These are phyloP conservation scores for Atherinosoma microstoma DNA, from an alignment of 2,797 vertebrate genomes.

Conservation along the genomic window DNA sequence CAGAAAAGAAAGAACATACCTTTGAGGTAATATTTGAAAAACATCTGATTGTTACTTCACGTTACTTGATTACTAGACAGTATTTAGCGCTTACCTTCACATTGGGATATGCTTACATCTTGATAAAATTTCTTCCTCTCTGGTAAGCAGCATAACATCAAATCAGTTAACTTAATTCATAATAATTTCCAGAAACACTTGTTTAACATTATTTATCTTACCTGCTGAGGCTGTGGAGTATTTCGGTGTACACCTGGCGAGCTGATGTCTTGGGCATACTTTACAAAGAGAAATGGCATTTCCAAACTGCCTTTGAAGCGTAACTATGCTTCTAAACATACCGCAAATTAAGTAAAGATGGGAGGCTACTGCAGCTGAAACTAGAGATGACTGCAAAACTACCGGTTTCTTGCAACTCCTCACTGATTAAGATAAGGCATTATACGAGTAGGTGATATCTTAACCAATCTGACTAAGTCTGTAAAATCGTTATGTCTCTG, in stretches of 20 bases:
- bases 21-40: not conserved
- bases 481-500: not conserved
- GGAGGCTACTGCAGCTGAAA: conserved; percentile 15
- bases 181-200: not conserved
- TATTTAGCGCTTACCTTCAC: conserved; percentile 87
- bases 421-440: conserved; percentile 10
- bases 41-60: not conserved
- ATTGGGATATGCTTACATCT: conserved; percentile 92
- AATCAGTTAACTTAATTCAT: not conserved
- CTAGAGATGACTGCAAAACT: conserved; percentile 2
- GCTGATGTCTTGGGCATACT: conserved; percentile 37
- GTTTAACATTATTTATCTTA: conserved; percentile 35
- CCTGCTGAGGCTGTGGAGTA: conserved; percentile 77
- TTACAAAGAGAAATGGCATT: conserved; percentile 39
- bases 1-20: not conserved
- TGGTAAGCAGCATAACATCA: conserved; percentile 64
- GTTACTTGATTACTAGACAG: not conserved
- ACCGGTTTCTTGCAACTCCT: not conserved
- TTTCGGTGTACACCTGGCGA: conserved; percentile 34
- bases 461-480: not conserved
- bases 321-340: conserved; percentile 75
- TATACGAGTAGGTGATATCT: not conserved
- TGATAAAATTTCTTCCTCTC: conserved; percentile 94
- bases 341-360: not conserved
- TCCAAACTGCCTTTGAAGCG: conserved; percentile 59